phyloP scores from a whole-genome alignment of 2,888 invertebrate genomes.

The Rapana venosa region DNA sequence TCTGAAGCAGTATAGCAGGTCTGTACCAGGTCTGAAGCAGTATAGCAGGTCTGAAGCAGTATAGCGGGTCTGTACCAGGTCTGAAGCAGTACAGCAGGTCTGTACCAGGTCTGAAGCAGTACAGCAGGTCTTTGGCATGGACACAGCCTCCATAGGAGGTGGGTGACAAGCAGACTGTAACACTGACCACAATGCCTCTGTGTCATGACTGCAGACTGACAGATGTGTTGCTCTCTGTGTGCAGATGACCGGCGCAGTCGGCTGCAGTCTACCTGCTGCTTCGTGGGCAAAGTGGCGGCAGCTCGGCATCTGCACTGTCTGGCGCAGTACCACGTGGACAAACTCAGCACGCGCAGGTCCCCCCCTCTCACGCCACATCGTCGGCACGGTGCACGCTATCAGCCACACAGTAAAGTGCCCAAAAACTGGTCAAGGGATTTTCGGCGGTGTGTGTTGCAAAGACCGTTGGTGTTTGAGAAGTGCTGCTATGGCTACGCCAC shows the following conservation, averaged over 20 bases:
- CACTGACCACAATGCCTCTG: too few relatives aligned
- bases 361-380: not conserved
- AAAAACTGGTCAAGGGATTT: not conserved
- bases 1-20: too few relatives aligned
- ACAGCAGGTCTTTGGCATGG: too few relatives aligned
- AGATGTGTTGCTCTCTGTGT: not conserved
- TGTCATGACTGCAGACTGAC: too few relatives aligned
- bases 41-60: too few relatives aligned
- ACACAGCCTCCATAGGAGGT: too few relatives aligned
- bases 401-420: not conserved
- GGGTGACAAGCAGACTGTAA: too few relatives aligned
- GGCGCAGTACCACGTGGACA: conserved; percentile 37
- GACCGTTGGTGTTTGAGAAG: conserved; percentile 31
- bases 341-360: not conserved
- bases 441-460: conserved; percentile 19
- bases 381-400: not conserved
- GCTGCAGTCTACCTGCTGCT: conserved; percentile 23
- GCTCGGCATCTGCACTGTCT: conserved; percentile 30
- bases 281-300: conserved; percentile 29
- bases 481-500: conserved; percentile 40
- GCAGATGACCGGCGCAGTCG: not conserved
- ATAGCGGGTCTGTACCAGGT: too few relatives aligned
- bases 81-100: too few relatives aligned
- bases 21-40: too few relatives aligned
- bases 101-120: too few relatives aligned